These are phyloP conservation scores for Takifugu rubripes DNA, from an alignment of 2,797 vertebrate species.

Conservation along the genomic window DNA sequence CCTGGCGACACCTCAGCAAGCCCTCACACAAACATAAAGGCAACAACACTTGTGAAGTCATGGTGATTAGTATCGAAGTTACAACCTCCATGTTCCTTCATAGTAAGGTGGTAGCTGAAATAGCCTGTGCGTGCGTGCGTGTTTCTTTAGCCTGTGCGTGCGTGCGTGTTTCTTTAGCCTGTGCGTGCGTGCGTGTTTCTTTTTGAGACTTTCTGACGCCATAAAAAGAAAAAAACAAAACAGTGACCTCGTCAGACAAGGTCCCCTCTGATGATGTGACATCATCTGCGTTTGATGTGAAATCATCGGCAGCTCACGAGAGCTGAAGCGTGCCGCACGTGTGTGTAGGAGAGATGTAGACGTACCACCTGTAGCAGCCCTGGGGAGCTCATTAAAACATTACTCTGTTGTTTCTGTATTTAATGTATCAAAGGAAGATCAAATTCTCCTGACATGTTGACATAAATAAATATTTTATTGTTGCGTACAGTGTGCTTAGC, in stretches of 20 bases:
- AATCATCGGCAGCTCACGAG: slow-evolving; percentile 34
- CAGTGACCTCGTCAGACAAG: slow-evolving; percentile 54
- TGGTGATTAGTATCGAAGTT: slow-evolving; percentile 61
- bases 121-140: slow-evolving; percentile 29
- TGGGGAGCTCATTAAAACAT: slow-evolving; percentile 51
- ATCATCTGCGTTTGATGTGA: slow-evolving; percentile 53
- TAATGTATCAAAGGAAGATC: slow-evolving; percentile 39
- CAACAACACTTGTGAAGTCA: slow-evolving; percentile 57
- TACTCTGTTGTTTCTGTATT: slow-evolving; percentile 56
- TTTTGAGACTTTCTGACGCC: slow-evolving; percentile 37
- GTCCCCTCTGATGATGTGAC: slow-evolving; percentile 41
- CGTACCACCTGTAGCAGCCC: slow-evolving; percentile 65
- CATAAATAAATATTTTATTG: slow-evolving; percentile 61
- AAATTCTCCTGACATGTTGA: slow-evolving; percentile 32
- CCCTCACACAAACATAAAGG: slow-evolving; percentile 10
- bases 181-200: slow-evolving; percentile 30
- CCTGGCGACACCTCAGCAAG: slow-evolving; percentile 25
- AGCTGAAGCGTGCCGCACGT: slow-evolving; percentile 28
- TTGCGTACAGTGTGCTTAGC: slow-evolving; percentile 42
- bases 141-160: no score
- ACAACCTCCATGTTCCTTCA: slow-evolving; percentile 57
- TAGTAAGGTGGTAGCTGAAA: slow-evolving; percentile 57
- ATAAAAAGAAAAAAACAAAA: slow-evolving; percentile 29
- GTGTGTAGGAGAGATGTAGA: slow-evolving; percentile 15
- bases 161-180: no score